phyloP scores from a whole-genome alignment of 2,797 vertebrate genomes.

The Ctenosaura bakeri region DNA sequence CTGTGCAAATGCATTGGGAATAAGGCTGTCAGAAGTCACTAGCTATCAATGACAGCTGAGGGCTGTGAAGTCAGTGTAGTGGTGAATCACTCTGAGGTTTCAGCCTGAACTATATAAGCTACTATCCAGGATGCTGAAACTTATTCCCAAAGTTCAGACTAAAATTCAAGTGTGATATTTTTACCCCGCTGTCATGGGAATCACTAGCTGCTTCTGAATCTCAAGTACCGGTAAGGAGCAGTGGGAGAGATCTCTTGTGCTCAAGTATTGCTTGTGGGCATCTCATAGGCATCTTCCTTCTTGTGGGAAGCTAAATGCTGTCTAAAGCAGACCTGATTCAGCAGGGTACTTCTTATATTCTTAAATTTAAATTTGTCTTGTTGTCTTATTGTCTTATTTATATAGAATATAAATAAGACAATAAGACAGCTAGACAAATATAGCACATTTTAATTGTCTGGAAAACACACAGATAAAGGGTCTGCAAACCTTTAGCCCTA shows the following conservation, averaged over 20 bases:
- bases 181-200: too few species aligned
- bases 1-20: background rate
- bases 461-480: background rate
- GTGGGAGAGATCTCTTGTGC: background rate
- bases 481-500: background rate
- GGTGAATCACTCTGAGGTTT: too few species aligned
- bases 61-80: too few species aligned
- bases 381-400: background rate
- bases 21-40: background rate
- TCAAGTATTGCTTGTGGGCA: background rate
- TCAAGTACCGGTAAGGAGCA: background rate
- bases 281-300: background rate
- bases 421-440: too few species aligned
- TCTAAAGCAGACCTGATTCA: background rate
- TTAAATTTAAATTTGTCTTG: background rate
- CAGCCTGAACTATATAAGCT: too few species aligned
- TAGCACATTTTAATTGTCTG: background rate
- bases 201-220: background rate
- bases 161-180: too few species aligned
- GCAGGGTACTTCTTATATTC: background rate
- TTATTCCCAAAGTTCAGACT: too few species aligned
- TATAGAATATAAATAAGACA: too few species aligned
- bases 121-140: too few species aligned
- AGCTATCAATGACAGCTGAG: background rate
- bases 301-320: background rate